phyloP scores from a whole-genome alignment of 2,797 vertebrate species.

The Cheracebus regulus region DNA sequence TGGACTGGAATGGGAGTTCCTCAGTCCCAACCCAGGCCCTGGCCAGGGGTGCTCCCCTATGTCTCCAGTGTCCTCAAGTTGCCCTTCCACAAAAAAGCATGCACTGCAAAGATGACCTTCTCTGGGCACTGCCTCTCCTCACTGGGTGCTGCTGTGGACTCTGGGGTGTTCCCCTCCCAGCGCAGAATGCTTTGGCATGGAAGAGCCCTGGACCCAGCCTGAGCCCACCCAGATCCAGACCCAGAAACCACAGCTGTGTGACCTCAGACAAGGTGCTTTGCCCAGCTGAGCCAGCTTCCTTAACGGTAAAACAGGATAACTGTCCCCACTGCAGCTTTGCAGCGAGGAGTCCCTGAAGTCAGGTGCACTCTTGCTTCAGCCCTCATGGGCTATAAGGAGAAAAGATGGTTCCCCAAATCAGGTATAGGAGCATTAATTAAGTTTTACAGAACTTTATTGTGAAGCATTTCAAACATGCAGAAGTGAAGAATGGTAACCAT shows the following conservation, averaged over 20 bases:
- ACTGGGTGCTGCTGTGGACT: neutral
- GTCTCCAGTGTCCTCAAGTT: neutral
- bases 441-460: neutral
- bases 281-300: neutral
- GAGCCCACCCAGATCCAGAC: neutral
- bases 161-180: neutral
- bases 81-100: neutral
- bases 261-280: neutral
- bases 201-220: neutral
- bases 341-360: neutral
- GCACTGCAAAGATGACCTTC: neutral
- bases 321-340: neutral
- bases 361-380: neutral
- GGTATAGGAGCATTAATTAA: neutral
- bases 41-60: neutral
- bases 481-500: neutral
- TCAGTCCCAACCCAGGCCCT: neutral
- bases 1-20: neutral
- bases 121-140: too few relatives aligned
- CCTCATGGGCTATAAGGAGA: neutral
- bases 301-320: neutral
- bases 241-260: neutral
- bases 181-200: accelerated
- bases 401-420: neutral
- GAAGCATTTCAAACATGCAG: neutral